phyloP scores from a whole-genome alignment of 2,113 vertebrate species.

The Platanista minor region DNA sequence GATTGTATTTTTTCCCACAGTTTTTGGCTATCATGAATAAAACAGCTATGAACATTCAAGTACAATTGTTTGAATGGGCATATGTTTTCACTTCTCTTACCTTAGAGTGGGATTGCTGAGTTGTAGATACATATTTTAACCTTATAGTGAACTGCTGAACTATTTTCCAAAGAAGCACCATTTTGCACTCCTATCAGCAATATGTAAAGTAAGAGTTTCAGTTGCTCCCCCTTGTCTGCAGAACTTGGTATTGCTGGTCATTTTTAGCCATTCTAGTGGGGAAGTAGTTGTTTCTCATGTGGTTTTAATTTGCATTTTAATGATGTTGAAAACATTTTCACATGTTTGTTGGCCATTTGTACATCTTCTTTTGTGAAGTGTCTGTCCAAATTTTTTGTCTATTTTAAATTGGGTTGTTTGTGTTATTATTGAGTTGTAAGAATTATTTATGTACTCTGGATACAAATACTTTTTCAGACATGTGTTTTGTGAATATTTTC shows the following conservation, averaged over 20 bases:
- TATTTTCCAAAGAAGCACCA: background rate
- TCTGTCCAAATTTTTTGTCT: background rate
- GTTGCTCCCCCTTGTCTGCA: background rate
- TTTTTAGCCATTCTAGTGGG: background rate
- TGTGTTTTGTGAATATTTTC: background rate
- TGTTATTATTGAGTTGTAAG: background rate
- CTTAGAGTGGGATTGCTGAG: background rate
- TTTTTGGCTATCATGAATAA: background rate
- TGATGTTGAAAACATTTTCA: background rate
- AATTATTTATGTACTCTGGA: background rate
- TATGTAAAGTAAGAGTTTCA: background rate
- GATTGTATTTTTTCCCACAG: background rate
- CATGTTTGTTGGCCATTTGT: background rate
- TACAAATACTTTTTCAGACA: background rate
- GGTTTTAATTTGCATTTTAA: constrained; percentile 27
- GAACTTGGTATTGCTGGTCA: background rate
- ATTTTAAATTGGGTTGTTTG: background rate
- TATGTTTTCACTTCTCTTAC: background rate
- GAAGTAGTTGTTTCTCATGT: background rate
- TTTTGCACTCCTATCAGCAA: background rate
- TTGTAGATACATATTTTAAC: background rate
- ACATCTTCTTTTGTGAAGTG: background rate
- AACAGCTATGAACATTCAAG: background rate
- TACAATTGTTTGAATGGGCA: background rate
- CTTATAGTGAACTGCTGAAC: background rate